Conservation (phyloP, 2,797 vertebrate species). For the Zalophus californianus region DNA sequence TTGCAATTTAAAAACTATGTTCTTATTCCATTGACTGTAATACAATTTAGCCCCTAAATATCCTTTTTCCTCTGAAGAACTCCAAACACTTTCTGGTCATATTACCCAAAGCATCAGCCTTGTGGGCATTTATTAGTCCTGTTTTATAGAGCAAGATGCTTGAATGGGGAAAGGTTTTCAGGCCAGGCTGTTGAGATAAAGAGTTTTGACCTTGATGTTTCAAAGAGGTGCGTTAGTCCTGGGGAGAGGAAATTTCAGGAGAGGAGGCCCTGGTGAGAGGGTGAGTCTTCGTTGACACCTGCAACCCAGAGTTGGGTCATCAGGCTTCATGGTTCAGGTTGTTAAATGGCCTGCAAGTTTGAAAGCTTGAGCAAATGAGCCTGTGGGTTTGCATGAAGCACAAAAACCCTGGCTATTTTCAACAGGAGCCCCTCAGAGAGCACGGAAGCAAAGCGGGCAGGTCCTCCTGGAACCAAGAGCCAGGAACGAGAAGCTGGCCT, state of each 20-base stretch:
- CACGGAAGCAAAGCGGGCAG: background rate
- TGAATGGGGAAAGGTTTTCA: slow-evolving; percentile 5
- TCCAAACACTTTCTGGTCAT: background rate
- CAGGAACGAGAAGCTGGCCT: background rate
- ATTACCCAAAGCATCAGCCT: background rate
- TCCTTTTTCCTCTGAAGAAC: slow-evolving; percentile 45
- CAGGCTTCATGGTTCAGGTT: background rate
- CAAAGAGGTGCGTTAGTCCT: background rate
- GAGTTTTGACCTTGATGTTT: background rate
- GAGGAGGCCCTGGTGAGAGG: background rate
- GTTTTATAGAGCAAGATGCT: background rate
- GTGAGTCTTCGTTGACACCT: background rate
- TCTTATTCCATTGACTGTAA: slow-evolving; percentile 54
- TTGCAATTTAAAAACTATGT: slow-evolving; percentile 53
- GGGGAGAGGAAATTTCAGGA: background rate
- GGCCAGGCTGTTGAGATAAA: background rate
- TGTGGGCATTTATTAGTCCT: background rate
- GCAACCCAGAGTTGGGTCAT: background rate
- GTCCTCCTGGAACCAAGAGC: background rate
- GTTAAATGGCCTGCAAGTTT: background rate
- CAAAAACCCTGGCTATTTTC: background rate
- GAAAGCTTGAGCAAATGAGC: background rate
- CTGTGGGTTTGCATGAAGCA: accelerated
- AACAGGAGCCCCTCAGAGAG: background rate
- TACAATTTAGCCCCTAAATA: slow-evolving; percentile 32